These are phyloP conservation scores for Eleutherodactylus coqui DNA, from an alignment of 2,797 vertebrate species.

Conservation along the genomic window DNA sequence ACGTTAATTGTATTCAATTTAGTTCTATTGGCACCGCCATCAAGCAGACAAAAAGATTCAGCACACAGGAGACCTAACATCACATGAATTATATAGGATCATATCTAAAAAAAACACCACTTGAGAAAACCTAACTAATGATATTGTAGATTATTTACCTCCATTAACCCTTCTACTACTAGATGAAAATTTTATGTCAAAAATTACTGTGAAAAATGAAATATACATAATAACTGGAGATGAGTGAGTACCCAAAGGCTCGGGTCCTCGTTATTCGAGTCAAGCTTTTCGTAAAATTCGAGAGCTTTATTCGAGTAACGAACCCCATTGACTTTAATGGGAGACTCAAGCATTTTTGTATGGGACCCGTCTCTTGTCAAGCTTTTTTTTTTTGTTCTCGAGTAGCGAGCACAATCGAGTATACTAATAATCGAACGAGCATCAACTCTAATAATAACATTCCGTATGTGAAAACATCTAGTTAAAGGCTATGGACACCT, in stretches of 20 bases:
- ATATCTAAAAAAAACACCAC: constrained; percentile 15
- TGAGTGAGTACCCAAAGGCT: neutral
- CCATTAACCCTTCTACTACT: neutral
- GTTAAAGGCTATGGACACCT: too few species aligned
- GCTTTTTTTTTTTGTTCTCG: too few species aligned
- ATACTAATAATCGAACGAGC: too few species aligned
- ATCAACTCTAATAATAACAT: too few species aligned
- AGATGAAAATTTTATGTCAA: neutral
- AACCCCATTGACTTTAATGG: too few species aligned
- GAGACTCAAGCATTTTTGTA: too few species aligned
- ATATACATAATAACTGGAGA: neutral
- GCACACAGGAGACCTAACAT: constrained; percentile 26
- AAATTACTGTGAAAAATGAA: neutral
- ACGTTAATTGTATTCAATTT: constrained; percentile 57
- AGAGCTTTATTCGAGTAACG: too few species aligned
- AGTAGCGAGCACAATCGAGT: too few species aligned
- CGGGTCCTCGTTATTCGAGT: too few species aligned
- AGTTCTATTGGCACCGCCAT: constrained; percentile 41
- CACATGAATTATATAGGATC: constrained; percentile 19
- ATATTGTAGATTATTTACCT: neutral
- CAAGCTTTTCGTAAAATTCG: too few species aligned
- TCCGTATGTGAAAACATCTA: too few species aligned
- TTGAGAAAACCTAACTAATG: neutral
- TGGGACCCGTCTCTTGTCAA: too few species aligned
- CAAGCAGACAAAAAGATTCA: constrained; percentile 33